Evolutionary conservation across 2,113 vertebrate species (phyloP), one percentile per base, ranked within the genome.

Genomic region (Paradoxurus hermaphroditus): DNA sequence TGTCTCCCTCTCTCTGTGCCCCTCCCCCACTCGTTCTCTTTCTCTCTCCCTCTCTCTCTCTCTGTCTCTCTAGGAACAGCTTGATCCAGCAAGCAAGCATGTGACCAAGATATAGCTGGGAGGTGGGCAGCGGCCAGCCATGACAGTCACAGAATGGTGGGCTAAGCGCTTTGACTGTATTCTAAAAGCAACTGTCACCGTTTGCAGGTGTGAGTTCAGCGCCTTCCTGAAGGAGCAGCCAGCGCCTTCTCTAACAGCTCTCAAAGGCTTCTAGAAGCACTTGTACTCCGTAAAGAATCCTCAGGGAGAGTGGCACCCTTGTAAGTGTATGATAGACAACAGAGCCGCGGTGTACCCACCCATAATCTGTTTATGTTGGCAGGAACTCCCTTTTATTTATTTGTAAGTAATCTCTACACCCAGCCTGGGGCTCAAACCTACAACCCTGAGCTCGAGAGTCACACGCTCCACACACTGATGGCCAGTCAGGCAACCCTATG

Each of bases 231-330:
- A 89, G 72, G 34, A 83, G 23, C 39, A 44, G 25, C 34, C 39
- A 36, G 9, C 29, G 46, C 18, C 79, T 75, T 77, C 65, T 68
- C n/a, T 59, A 65, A 65, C 16, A 53, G 75, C 53, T 81, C 67
- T 68, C 72, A 29, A 39, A 84, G 84, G 94, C 88, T 92, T 63
- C 77, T 4, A 68, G 39, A 92, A 56, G 49, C 44, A 29, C 73
- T 95, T 53, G n/a, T 4, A 56, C 39, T 93, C 70, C 49, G 27
- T 59, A 70, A 81, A 94, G 93, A 41, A 75, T 90, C 90, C 75
- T 85, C 49, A 4, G 67, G 1, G 68, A 97, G 63, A 27, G 23
- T 73, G 86, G 62, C 70, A 75, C 5, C 73, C 73, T 86, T 90
- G 94, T 68, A 96, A 86, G 79, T 86, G 29, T 6, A 9, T n/a